Base-by-base conservation (phyloP, 2,888 invertebrate species). In the Cynaeus angustus region DNA sequence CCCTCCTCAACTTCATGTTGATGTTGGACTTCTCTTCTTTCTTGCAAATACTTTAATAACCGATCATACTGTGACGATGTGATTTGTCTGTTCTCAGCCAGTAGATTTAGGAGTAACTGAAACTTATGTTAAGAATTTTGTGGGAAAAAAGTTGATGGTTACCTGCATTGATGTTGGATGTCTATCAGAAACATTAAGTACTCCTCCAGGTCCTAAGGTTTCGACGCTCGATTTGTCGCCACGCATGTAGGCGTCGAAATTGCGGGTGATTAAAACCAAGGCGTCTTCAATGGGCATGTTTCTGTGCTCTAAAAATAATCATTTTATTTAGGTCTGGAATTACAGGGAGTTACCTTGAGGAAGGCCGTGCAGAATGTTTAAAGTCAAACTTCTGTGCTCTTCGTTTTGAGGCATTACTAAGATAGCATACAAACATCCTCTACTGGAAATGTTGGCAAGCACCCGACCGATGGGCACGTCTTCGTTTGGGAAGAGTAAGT, bases 271-370 rank as follows among this genome's bases (percentile, higher is more conserved):
- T 72, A 97, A 87, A 74, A 89, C 89, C 68, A 97, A 86, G 0
- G 97, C 96, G 85, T 97, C 97, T 65, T 98, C 97, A 38, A 97
- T 83, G 0, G 97, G 97, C 96, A 98, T 98, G 86, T 98, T 97
- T 77, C 98, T 91, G 85, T 98, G 98, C 82, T 97, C 98, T 92
- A 88, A 74, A 21, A 21, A 21, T 1, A 21, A 21, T 21, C 2
- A 4, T 21, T 3, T 21, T 21, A 28, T 7, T 45, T 37, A 61
- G 12, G 28, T 21, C 4, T 21, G 21, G 59, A 46, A 45, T 43
- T 10, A 12, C 43, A 43, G 43, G 9, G 4, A 58, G 30, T 33
- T 67, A 94, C 95, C 95, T 90, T 95, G 94, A 0, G 96, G 95
- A 74, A 95, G 86, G 13, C 97, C 97, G 85, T 97, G 95, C 12